Evolutionary conservation across 2,888 invertebrate genomes (phyloP).

Genomic region (Aphodius sticticus): DNA sequence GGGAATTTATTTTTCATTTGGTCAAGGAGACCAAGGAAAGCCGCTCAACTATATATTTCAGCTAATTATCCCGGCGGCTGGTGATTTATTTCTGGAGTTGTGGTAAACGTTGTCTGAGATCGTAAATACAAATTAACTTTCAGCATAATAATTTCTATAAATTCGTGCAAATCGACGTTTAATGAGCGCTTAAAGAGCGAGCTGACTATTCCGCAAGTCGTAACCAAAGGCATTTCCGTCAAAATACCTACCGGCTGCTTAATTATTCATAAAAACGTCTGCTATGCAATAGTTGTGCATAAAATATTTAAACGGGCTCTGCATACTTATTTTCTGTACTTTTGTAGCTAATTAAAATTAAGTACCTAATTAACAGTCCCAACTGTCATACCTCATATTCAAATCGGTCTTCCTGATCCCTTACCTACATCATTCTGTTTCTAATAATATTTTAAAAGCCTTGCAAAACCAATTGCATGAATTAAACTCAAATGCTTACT

Average conservation of each 20-base stretch:
- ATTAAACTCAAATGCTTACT: too few relatives aligned
- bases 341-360: background rate
- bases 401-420: too few relatives aligned
- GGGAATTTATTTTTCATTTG: background rate
- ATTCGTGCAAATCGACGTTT: constrained; percentile 4
- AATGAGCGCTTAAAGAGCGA: background rate
- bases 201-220: background rate
- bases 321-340: background rate
- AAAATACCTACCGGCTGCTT: background rate
- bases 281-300: background rate
- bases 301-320: background rate
- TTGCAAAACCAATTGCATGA: too few relatives aligned
- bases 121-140: constrained; percentile 4
- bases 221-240: background rate
- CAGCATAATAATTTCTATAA: constrained; percentile 4
- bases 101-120: background rate
- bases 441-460: too few relatives aligned
- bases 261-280: background rate
- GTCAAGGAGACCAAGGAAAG: background rate
- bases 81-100: background rate
- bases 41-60: background rate
- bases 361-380: too few relatives aligned
- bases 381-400: too few relatives aligned
- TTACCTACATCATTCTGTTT: too few relatives aligned
- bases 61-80: background rate